Base-by-base conservation (phyloP, 2,888 invertebrate species). In the Lasioglossum zephyrum region DNA sequence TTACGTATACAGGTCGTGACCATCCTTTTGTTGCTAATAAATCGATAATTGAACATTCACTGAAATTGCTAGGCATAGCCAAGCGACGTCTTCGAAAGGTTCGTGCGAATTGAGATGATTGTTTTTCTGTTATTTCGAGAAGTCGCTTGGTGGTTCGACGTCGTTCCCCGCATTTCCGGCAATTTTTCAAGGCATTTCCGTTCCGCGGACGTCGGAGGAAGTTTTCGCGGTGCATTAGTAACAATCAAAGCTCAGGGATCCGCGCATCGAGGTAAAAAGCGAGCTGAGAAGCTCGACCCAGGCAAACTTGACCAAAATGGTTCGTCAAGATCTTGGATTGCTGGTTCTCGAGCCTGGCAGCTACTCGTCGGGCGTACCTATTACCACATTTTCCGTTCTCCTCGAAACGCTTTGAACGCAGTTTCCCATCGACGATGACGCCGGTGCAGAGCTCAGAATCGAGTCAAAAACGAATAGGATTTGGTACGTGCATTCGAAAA, bases 281-380 rank as follows among this genome's bases (percentile, higher is more conserved):
- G 36, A 36, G 66, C 36, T 16, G 66, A 18, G 36, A 66, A 22
- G 36, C 36, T 36, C 36, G 36, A 36, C 18, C 36, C 36, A 31
- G 36, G 66, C 18, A 9, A 66, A 66, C 66, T 66, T 66, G 36
- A 66, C 70, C 39, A 41, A 70, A 66, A 66, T 66, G 36, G 66
- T 66, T 66, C 66, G 66, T 66, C 66, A 66, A 66, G 36, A 66
- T 66, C 36, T 66, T 66, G 66, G 70, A n/a, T 41, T n/a, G 70
- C 9, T 39, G 70, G 66, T 66, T 66, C 66, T 36, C 66, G 9
- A 36, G 66, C 1, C 36, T 66, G 18, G 18, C 36, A 36, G 18
- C 18, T 66, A 66, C 66, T 66, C 66, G 36, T 66, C 22, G 18
- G 36, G 31, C 36, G 31, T 22, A 22, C 36, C 66, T 66, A 66